A percentile compares a stretch with the other conserved stretches of the same genome.
These are phyloP conservation scores for Penelope pileata DNA, from an alignment of 2,113 vertebrate genomes.

Conservation along the genomic window DNA sequence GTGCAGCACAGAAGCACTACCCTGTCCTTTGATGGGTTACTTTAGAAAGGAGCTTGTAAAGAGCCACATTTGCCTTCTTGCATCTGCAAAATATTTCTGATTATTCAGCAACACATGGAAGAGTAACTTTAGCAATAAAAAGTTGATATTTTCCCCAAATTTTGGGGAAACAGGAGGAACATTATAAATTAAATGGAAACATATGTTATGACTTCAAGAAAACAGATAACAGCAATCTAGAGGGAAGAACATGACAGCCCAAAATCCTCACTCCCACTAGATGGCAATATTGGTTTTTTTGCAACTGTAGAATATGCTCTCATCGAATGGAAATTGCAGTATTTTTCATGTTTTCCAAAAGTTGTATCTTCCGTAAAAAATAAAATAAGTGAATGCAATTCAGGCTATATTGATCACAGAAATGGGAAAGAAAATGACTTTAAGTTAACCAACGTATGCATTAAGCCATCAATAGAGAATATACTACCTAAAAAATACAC, in stretches of 20 bases:
- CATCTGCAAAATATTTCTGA: background rate
- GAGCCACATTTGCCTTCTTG: background rate
- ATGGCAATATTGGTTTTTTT: conserved; percentile 76
- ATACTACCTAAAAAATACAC: background rate
- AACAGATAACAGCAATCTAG: background rate
- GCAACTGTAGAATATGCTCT: conserved; percentile 1
- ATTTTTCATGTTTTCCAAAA: conserved; percentile 19
- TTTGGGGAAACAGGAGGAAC: background rate
- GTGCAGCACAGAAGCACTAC: background rate
- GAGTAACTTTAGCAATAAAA: background rate
- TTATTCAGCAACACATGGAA: background rate
- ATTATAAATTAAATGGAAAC: background rate
- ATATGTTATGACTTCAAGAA: background rate
- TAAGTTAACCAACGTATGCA: background rate
- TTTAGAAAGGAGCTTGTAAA: background rate
- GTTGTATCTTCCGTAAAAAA: background rate
- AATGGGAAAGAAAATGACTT: background rate
- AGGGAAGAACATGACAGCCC: conserved; percentile 41
- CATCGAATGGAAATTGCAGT: background rate
- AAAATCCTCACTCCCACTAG: conserved; percentile 73
- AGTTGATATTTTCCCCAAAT: rapidly evolving
- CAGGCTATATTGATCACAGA: background rate
- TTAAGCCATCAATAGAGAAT: background rate
- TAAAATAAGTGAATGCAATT: background rate
- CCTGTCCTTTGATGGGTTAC: background rate